Conservation (phyloP, 2,113 vertebrate species). For the Megatriorchis doriae region DNA sequence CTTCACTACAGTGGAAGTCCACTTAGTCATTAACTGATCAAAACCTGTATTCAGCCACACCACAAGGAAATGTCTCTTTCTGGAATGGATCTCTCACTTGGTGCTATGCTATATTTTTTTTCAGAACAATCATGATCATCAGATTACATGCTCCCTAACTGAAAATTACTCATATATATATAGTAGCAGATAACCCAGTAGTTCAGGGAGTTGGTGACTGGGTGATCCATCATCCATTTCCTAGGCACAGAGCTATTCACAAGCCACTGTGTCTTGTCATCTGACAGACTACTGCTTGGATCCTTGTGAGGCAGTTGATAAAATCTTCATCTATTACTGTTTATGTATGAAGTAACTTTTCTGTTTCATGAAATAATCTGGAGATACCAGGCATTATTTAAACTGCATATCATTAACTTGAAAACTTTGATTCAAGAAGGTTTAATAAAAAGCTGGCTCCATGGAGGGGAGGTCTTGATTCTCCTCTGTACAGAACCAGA, state of each 20-base stretch:
- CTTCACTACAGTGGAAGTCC: not conserved
- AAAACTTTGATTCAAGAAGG: not conserved
- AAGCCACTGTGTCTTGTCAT: not conserved
- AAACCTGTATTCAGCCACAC: not conserved
- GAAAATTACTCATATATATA: not conserved
- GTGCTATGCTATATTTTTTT: not conserved
- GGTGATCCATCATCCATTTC: not conserved
- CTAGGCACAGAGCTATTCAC: not conserved
- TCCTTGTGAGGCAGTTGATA: not conserved
- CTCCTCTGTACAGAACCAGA: not conserved
- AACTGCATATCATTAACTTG: not conserved
- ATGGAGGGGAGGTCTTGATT: not conserved
- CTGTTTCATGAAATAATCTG: not conserved
- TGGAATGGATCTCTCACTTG: not conserved
- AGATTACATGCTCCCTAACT: not conserved
- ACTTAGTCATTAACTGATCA: not conserved
- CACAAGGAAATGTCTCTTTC: not conserved
- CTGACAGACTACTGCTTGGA: not conserved
- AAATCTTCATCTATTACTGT: not conserved
- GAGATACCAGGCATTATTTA: not conserved
- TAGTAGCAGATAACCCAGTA: not conserved
- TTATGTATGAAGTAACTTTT: not conserved
- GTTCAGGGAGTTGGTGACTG: not conserved
- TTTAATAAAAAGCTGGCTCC: not conserved
- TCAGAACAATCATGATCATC: not conserved